phyloP scores from a whole-genome alignment of 2,888 invertebrate genomes.

The Lepidochitona cinerea region DNA sequence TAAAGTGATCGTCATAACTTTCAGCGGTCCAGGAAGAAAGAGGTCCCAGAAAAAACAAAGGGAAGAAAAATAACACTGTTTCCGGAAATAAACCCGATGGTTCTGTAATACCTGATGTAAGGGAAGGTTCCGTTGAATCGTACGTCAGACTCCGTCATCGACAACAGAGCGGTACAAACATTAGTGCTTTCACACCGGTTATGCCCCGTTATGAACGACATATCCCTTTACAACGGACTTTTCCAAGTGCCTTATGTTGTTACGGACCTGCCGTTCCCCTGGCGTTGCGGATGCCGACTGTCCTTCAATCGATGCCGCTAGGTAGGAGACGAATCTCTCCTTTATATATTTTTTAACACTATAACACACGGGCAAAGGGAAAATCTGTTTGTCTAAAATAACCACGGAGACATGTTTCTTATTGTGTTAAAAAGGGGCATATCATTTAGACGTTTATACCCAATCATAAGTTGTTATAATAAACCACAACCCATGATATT shows the following conservation, averaged over 20 bases:
- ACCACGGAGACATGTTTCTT: too few species aligned
- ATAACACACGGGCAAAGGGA: too few species aligned
- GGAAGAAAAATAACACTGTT: slow-evolving; percentile 13
- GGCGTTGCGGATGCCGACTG: neutral
- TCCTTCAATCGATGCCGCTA: neutral
- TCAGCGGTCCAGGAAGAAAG: slow-evolving; percentile 88
- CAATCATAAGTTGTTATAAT: too few species aligned
- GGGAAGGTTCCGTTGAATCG: too few species aligned
- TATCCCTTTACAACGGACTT: neutral
- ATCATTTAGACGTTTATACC: too few species aligned
- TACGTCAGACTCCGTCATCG: neutral
- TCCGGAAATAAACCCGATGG: neutral
- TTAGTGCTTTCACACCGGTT: slow-evolving; percentile 42
- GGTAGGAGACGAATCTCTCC: too few species aligned
- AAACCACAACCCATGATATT: too few species aligned
- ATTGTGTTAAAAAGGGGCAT: too few species aligned
- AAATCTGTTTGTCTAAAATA: too few species aligned
- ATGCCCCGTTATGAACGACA: slow-evolving; percentile 16
- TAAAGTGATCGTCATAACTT: too few species aligned
- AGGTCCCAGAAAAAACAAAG: slow-evolving; percentile 78
- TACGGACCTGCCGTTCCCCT: neutral
- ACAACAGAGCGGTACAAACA: slow-evolving; percentile 17
- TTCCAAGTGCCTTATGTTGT: neutral
- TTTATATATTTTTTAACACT: too few species aligned
- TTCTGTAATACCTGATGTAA: too few species aligned